phyloP scores from a whole-genome alignment of 1,140 invertebrate genomes.

The Nephila pilipes region DNA sequence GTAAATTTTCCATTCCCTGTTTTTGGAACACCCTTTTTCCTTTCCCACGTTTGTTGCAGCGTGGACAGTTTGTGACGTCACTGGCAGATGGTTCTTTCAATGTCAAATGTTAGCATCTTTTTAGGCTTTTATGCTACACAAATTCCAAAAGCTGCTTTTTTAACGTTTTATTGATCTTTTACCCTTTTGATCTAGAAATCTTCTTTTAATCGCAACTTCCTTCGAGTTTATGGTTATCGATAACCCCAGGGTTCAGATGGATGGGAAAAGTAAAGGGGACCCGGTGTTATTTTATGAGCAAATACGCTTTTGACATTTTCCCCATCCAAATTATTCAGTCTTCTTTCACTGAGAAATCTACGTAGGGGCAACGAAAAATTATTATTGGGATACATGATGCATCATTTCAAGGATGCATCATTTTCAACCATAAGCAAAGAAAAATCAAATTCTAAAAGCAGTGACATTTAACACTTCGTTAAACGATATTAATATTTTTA shows the following conservation, averaged over 20 bases:
- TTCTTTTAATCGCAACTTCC: neutral
- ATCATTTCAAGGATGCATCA: too few relatives aligned
- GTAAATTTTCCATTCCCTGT: constrained; percentile 65
- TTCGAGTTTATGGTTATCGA: constrained; percentile 19
- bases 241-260: neutral
- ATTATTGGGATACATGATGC: too few relatives aligned
- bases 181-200: neutral
- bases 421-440: too few relatives aligned
- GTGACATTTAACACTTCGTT: too few relatives aligned
- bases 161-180: constrained; percentile 25
- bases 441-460: too few relatives aligned
- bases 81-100: constrained; percentile 40
- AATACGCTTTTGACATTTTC: too few relatives aligned
- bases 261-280: neutral
- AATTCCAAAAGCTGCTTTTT: neutral
- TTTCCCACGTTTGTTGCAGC: neutral
- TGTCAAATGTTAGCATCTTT: constrained; percentile 45
- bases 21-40: neutral
- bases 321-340: too few relatives aligned
- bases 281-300: neutral
- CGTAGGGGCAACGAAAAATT: too few relatives aligned
- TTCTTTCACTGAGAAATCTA: too few relatives aligned
- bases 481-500: too few relatives aligned
- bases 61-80: constrained; percentile 66
- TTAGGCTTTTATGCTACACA: constrained; percentile 33